Evolutionary conservation across 2,888 invertebrate species (phyloP).

Genomic region (Drosophila ustulata): DNA sequence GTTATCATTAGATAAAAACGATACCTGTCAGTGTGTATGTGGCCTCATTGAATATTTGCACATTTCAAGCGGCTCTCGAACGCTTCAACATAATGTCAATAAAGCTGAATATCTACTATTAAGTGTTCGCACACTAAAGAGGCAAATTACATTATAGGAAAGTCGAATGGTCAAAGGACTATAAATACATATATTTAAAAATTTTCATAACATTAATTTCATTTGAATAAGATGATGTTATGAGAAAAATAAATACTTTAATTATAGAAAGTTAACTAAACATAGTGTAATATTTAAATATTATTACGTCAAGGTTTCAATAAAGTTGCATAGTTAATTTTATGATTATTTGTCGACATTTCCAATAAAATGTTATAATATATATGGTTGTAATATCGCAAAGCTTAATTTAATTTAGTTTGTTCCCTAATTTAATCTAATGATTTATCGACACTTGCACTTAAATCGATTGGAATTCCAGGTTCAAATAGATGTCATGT

Average conservation of each 20-base stretch:
- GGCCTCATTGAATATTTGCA: background rate
- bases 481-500: background rate
- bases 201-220: background rate
- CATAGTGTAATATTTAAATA: background rate
- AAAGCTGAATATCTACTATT: background rate
- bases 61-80: background rate
- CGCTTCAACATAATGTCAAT: background rate
- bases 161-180: too few relatives aligned
- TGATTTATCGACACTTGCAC: background rate
- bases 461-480: background rate
- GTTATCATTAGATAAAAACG: background rate
- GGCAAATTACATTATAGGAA: background rate
- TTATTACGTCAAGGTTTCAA: too few relatives aligned
- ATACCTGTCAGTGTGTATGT: background rate
- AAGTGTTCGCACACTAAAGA: background rate
- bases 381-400: too few relatives aligned
- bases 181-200: background rate
- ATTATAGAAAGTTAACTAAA: background rate
- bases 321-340: too few relatives aligned
- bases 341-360: too few relatives aligned
- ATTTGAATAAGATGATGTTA: background rate
- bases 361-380: too few relatives aligned
- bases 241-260: background rate
- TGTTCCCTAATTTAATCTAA: background rate
- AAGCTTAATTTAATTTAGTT: too few relatives aligned